These are phyloP conservation scores for Bungarus multicinctus DNA, from an alignment of 2,113 vertebrate genomes.

Conservation along the genomic window DNA sequence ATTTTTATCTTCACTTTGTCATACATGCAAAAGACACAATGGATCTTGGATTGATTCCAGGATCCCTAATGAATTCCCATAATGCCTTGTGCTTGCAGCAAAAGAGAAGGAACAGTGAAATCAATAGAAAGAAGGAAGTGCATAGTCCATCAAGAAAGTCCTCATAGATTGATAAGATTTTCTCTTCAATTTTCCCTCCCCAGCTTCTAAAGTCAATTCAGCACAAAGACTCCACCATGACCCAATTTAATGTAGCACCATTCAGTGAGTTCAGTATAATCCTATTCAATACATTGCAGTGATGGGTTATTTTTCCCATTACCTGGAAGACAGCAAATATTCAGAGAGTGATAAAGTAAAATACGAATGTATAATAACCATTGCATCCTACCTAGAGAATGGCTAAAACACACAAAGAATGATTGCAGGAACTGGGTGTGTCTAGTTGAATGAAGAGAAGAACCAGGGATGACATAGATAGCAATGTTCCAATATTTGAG, in stretches of 20 bases:
- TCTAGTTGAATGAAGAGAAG: background rate
- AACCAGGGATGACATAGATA: background rate
- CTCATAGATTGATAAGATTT: background rate
- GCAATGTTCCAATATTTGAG: background rate
- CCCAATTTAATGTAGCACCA: background rate
- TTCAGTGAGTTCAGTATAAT: background rate
- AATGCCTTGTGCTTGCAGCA: background rate
- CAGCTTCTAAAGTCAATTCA: background rate
- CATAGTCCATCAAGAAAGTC: background rate
- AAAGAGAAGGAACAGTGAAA: background rate
- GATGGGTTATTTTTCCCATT: background rate
- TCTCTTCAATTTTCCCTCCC: background rate
- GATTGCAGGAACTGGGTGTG: background rate
- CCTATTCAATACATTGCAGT: background rate
- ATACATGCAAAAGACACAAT: background rate
- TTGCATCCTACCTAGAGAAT: background rate
- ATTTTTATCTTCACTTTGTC: background rate
- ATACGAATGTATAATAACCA: background rate
- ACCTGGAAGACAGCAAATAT: background rate
- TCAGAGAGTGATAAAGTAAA: background rate
- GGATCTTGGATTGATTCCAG: background rate
- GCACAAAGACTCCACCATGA: background rate
- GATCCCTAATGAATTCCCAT: background rate
- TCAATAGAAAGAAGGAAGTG: background rate
- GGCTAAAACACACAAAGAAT: background rate